These are phyloP conservation scores for Sceloporus undulatus DNA, from an alignment of 2,113 vertebrate genomes.

Conservation along the genomic window DNA sequence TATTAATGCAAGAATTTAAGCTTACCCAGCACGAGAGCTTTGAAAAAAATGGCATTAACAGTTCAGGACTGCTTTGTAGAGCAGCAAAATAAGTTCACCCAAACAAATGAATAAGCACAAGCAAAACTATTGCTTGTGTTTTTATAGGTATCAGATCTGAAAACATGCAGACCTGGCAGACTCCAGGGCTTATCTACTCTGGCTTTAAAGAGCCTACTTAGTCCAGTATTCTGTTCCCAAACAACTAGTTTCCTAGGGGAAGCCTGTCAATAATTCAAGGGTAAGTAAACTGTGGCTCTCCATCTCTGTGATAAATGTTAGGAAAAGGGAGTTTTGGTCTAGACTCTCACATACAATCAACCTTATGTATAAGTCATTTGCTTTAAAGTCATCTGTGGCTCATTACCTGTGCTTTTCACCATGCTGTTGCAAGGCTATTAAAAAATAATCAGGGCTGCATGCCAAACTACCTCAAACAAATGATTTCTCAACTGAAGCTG, in stretches of 20 bases:
- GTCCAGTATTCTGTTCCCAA: not conserved
- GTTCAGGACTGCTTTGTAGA: slow-evolving; percentile 73
- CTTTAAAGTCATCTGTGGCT: not conserved
- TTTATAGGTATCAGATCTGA: not conserved
- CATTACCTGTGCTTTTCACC: too few species aligned
- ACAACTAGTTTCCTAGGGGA: not conserved
- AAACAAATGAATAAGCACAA: slow-evolving; percentile 74
- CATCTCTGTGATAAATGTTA: not conserved
- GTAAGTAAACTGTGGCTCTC: not conserved
- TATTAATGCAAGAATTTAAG: slow-evolving; percentile 84
- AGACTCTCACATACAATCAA: not conserved
- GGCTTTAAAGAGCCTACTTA: not conserved
- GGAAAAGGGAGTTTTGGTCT: not conserved
- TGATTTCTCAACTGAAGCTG: too few species aligned
- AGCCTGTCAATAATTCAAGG: not conserved
- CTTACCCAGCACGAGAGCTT: slow-evolving; percentile 82
- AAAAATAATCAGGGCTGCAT: too few species aligned
- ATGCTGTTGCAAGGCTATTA: not conserved
- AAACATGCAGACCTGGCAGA: slow-evolving; percentile 10
- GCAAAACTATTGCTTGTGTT: slow-evolving; percentile 46
- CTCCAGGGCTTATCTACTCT: not conserved
- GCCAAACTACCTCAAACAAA: too few species aligned
- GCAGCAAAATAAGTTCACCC: slow-evolving; percentile 73
- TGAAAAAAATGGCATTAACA: slow-evolving; percentile 80
- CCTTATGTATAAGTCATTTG: not conserved